These are phyloP conservation scores for Pavo muticus DNA, from an alignment of 2,113 vertebrate species.

Conservation along the genomic window DNA sequence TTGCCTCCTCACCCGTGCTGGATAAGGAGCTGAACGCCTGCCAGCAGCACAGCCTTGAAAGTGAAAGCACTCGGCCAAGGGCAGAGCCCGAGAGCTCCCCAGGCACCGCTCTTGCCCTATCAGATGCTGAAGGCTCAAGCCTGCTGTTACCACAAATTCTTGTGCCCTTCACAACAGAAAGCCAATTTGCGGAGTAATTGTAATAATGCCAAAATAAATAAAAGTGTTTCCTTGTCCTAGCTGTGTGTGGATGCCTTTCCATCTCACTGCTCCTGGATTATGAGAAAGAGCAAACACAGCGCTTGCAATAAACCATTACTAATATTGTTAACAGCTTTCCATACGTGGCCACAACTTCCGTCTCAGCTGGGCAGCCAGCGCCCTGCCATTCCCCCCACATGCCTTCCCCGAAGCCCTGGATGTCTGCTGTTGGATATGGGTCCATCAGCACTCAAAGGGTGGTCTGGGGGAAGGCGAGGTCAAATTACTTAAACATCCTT, in stretches of 20 bases:
- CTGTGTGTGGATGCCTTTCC: neutral
- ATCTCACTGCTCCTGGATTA: neutral
- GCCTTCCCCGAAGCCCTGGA: neutral
- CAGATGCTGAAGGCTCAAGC: fast-evolving
- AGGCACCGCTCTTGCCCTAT: fast-evolving
- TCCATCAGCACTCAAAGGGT: neutral
- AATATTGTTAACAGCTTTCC: neutral
- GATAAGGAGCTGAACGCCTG: neutral
- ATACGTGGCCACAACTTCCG: neutral
- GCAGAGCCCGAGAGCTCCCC: neutral
- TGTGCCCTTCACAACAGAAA: neutral
- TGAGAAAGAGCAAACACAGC: neutral
- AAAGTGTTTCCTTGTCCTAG: neutral
- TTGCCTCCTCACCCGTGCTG: fast-evolving
- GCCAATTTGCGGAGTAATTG: neutral
- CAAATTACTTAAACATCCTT: neutral
- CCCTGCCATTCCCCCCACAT: neutral
- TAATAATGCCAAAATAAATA: neutral
- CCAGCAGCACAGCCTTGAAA: neutral
- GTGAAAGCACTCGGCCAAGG: too few species aligned
- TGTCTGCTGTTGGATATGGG: neutral
- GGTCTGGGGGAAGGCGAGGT: neutral
- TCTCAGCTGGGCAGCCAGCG: neutral
- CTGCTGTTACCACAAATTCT: neutral
- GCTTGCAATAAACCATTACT: neutral